These are phyloP conservation scores for Myopa testacea DNA, from an alignment of 2,888 invertebrate genomes.

Conservation along the genomic window DNA sequence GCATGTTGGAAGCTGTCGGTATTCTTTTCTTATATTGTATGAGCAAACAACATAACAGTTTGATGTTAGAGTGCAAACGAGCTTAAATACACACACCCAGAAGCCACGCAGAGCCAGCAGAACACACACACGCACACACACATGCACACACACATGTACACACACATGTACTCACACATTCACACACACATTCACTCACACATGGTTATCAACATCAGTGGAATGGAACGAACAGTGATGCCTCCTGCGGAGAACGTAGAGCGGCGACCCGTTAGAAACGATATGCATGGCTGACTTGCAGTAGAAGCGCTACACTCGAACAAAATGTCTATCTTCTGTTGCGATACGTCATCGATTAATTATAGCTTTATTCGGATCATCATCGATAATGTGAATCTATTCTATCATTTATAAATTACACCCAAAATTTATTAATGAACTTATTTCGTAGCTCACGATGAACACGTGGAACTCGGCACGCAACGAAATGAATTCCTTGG, in stretches of 20 bases:
- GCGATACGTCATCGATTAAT: not conserved
- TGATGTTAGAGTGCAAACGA: conserved; percentile 20
- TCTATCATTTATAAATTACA: no score
- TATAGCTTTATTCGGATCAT: no score
- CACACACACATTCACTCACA: not conserved
- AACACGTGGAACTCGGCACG: no score
- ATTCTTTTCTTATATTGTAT: conserved; percentile 3
- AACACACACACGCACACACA: not conserved
- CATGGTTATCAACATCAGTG: not conserved
- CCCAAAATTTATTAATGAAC: no score
- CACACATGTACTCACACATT: not conserved
- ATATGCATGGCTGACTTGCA: not conserved
- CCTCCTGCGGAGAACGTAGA: not conserved
- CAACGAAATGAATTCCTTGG: no score
- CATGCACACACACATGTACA: not conserved
- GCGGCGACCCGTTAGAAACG: not conserved
- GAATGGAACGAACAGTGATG: not conserved
- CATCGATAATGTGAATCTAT: no score
- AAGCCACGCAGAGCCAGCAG: not conserved
- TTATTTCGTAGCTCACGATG: no score
- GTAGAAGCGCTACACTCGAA: not conserved
- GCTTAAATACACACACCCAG: conserved; percentile 1
- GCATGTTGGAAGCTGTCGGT: not conserved
- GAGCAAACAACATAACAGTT: conserved; percentile 32
- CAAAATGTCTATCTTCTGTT: conserved; percentile 1